Evolutionary conservation across 2,797 vertebrate species (phyloP).

Genomic region (Geotrypetes seraphini): DNA sequence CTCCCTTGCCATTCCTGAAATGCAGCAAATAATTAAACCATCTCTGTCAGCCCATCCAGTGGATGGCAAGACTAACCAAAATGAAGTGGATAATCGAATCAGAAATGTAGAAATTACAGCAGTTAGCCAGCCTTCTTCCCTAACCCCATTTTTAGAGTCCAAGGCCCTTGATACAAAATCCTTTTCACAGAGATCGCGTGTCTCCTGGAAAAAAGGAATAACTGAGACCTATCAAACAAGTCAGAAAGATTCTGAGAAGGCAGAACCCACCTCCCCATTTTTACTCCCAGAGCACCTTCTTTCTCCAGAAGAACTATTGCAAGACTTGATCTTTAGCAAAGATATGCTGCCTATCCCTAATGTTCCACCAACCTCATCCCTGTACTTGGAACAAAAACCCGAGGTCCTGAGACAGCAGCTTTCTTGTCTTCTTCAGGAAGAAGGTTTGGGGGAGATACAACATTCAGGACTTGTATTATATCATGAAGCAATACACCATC

Average conservation of each 20-base stretch:
- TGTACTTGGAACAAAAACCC: constrained; percentile 48
- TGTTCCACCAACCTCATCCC: neutral
- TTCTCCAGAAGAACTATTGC: neutral
- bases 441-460: constrained; percentile 4
- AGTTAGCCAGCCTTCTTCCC: neutral
- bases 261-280: too few species aligned
- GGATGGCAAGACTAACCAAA: too few species aligned
- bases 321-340: constrained; percentile 46
- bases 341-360: constrained; percentile 11
- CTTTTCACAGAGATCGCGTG: neutral
- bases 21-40: too few species aligned
- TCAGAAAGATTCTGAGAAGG: too few species aligned
- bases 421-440: constrained; percentile 10
- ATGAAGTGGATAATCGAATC: too few species aligned
- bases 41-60: too few species aligned
- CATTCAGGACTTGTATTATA: constrained; percentile 30
- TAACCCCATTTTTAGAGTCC: neutral
- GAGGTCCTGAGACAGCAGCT: constrained; percentile 41
- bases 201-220: neutral
- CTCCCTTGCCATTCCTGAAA: too few species aligned
- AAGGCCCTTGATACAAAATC: constrained; percentile 8
- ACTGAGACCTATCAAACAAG: too few species aligned
- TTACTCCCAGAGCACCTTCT: constrained; percentile 21
- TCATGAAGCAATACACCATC: constrained; percentile 45
- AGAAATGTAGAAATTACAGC: too few species aligned